These are phyloP conservation scores for Oxyura jamaicensis DNA, from an alignment of 2,113 vertebrate genomes.

Conservation along the genomic window DNA sequence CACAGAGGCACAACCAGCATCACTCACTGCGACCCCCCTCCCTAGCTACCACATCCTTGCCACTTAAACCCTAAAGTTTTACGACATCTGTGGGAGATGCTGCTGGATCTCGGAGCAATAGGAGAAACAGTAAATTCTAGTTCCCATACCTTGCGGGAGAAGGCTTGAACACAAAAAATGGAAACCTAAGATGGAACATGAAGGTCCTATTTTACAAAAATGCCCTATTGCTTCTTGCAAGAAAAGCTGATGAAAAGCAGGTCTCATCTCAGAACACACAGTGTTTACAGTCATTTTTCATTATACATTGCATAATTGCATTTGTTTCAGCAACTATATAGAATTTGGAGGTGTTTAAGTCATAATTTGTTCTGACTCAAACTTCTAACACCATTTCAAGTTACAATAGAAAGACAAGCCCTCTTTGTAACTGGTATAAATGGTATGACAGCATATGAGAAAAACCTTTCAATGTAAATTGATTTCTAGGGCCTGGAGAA, in stretches of 20 bases:
- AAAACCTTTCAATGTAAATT: neutral
- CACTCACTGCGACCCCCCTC: neutral
- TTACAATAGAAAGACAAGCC: neutral
- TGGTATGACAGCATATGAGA: neutral
- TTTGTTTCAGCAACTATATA: neutral
- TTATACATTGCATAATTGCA: neutral
- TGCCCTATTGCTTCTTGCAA: neutral
- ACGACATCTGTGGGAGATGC: accelerated
- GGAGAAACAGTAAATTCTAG: neutral
- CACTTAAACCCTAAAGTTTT: neutral
- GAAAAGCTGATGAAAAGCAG: neutral
- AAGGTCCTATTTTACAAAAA: neutral
- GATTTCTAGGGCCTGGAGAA: neutral
- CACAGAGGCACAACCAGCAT: neutral
- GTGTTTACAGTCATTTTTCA: neutral
- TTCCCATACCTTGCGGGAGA: neutral
- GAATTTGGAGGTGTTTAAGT: neutral
- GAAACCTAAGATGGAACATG: neutral
- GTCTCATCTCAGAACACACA: neutral
- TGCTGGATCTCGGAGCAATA: neutral
- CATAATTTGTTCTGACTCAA: neutral
- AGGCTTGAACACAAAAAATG: accelerated
- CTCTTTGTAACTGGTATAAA: neutral
- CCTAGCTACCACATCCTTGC: neutral
- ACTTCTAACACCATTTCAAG: neutral